Conservation (phyloP, 92 coral and sea anemone species). For the Desmophyllum pertusum region DNA sequence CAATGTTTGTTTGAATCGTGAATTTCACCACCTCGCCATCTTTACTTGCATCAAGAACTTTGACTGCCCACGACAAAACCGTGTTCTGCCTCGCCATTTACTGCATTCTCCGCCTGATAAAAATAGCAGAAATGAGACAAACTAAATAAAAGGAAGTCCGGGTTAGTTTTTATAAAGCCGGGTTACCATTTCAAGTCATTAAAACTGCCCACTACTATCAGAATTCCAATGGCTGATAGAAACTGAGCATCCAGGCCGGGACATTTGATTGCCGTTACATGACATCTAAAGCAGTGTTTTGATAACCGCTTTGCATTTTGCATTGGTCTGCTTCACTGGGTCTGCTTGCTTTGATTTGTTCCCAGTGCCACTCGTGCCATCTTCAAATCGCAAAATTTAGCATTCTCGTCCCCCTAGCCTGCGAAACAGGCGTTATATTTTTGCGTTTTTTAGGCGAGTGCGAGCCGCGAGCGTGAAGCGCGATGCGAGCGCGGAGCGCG, state of each 20-base stretch:
- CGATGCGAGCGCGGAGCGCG: no score
- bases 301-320: no score
- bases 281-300: neutral
- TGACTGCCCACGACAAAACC: slow-evolving; percentile 53
- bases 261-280: neutral
- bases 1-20: slow-evolving; percentile 86
- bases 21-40: slow-evolving; percentile 88
- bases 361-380: no score
- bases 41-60: slow-evolving; percentile 86
- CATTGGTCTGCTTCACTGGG: no score
- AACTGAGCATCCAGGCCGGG: slow-evolving; percentile 20
- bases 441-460: no score
- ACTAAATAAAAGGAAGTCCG: neutral
- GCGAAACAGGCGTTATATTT: no score
- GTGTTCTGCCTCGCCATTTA: slow-evolving; percentile 26
- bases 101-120: slow-evolving; percentile 58
- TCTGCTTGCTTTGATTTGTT: no score
- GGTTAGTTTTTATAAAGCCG: neutral
- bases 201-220: slow-evolving; percentile 6
- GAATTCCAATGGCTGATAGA: neutral
- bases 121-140: neutral
- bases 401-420: no score
- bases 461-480: no score
- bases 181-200: slow-evolving; percentile 39
- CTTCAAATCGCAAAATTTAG: no score